Evolutionary conservation across 2,797 vertebrate genomes (phyloP).

Genomic region (Trachurus trachurus): DNA sequence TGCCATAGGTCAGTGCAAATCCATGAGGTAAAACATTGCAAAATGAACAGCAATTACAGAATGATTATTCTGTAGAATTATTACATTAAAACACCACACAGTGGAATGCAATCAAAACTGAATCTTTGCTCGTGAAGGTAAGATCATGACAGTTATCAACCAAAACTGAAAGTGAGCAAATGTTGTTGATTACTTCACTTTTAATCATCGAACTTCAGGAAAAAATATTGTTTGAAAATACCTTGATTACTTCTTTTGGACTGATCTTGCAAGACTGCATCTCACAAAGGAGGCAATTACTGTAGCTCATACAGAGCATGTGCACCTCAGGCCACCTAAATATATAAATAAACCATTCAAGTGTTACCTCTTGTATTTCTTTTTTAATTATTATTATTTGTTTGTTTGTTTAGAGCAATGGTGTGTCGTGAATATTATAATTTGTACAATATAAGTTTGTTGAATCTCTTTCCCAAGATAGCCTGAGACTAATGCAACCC

Average conservation of each 20-base stretch:
- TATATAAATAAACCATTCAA: constrained; percentile 24
- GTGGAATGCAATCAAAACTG: constrained; percentile 49
- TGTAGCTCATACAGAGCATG: constrained; percentile 15
- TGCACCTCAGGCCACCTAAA: not conserved
- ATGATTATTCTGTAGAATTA: constrained; percentile 48
- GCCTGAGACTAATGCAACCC: not conserved
- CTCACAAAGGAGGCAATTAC: constrained; percentile 27
- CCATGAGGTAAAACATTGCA: constrained; percentile 40
- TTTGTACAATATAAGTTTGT: not conserved
- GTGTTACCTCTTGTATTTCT: constrained; percentile 14
- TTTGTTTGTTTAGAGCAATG: not conserved
- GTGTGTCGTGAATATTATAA: not conserved
- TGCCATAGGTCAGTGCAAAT: constrained; percentile 56
- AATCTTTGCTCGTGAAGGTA: constrained; percentile 23
- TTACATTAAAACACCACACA: constrained; percentile 58
- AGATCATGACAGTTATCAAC: constrained; percentile 62
- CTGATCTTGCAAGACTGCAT: constrained; percentile 49
- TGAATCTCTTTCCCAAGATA: not conserved
- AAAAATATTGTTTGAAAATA: constrained; percentile 64
- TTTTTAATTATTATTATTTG: not conserved
- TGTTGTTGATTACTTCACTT: constrained; percentile 55
- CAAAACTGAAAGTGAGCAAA: constrained; percentile 62
- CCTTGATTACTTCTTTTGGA: constrained; percentile 69
- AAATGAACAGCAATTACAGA: constrained; percentile 43
- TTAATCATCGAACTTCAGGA: constrained; percentile 44